Conservation (phyloP, 2,888 invertebrate species). For the Chrysina gloriosa region DNA sequence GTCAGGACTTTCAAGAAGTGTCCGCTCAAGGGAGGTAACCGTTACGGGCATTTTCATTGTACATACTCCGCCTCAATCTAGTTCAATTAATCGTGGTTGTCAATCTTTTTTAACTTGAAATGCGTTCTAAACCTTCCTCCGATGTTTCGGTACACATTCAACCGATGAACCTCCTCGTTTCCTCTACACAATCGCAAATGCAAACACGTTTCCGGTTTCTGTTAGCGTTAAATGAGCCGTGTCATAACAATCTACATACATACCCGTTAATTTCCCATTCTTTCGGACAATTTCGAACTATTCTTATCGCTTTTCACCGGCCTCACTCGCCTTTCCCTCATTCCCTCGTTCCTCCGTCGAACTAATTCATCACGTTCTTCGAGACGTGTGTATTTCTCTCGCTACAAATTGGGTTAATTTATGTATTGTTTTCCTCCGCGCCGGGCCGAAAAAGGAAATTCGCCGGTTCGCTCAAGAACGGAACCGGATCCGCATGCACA, state of each 20-base stretch:
- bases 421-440: constrained; percentile 11
- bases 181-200: too few relatives aligned
- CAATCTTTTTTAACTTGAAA: too few relatives aligned
- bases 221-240: constrained; percentile 1
- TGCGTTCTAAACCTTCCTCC: too few relatives aligned
- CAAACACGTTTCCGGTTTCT: not conserved
- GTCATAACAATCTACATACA: not conserved
- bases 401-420: constrained; percentile 13
- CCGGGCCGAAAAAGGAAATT: constrained; percentile 10
- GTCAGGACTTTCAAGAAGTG: too few relatives aligned
- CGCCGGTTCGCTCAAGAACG: not conserved
- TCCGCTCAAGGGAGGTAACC: too few relatives aligned
- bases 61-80: too few relatives aligned
- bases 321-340: not conserved
- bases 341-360: not conserved
- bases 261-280: not conserved
- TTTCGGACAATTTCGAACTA: not conserved
- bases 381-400: constrained; percentile 3
- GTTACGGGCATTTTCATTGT: too few relatives aligned
- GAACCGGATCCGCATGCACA: constrained; percentile 4
- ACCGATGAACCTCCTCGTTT: too few relatives aligned
- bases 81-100: too few relatives aligned
- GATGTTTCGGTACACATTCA: too few relatives aligned
- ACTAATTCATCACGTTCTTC: constrained; percentile 1
- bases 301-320: not conserved